Evolutionary conservation across 2,888 invertebrate species (phyloP).

Genomic region (Plebejus anna): DNA sequence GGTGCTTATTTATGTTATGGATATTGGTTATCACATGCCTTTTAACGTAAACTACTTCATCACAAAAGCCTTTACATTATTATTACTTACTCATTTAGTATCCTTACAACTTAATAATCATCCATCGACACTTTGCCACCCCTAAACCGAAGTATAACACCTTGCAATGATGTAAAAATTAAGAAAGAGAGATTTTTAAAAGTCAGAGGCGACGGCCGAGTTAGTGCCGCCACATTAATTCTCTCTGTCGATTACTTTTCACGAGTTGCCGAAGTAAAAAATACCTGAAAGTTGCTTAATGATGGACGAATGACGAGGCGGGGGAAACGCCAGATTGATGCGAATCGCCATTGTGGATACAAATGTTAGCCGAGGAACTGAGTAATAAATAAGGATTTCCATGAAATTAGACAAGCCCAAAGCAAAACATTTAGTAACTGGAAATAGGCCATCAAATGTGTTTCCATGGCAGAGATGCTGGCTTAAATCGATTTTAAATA

Average conservation of each 20-base stretch:
- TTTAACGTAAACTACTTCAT: neutral
- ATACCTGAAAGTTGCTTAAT: constrained; percentile 47
- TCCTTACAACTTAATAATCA: no score
- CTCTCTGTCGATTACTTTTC: constrained; percentile 65
- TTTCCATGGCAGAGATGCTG: neutral
- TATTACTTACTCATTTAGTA: no score
- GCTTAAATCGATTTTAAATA: neutral
- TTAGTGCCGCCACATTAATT: constrained; percentile 79
- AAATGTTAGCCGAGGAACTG: constrained; percentile 17
- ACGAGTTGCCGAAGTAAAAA: constrained; percentile 47
- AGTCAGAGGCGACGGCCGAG: constrained; percentile 59
- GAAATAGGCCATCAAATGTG: neutral
- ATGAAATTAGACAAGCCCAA: neutral
- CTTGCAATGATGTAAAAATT: constrained; percentile 77
- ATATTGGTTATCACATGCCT: no score
- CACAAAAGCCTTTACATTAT: neutral
- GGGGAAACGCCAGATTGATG: constrained; percentile 38
- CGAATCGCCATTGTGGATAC: constrained; percentile 18
- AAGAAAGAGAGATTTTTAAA: constrained; percentile 71
- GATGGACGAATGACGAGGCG: constrained; percentile 40
- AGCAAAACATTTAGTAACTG: neutral
- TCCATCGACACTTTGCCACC: constrained; percentile 32
- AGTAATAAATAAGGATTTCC: neutral
- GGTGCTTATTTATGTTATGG: no score
- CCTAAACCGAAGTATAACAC: constrained; percentile 54